phyloP scores from a whole-genome alignment of 2,888 invertebrate species.

The Fissipunctia ypsillon region DNA sequence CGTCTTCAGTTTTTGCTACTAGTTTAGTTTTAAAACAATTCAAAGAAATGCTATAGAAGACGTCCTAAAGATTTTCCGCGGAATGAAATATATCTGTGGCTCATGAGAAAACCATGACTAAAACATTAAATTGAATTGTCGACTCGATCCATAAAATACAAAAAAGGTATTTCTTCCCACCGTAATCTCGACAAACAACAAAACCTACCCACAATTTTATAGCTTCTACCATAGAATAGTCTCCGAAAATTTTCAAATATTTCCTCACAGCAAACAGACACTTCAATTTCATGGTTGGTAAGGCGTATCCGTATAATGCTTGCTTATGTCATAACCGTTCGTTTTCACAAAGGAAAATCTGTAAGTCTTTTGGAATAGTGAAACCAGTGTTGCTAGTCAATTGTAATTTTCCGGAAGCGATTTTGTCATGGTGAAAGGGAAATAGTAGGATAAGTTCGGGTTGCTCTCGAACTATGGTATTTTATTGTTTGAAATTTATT shows the following conservation, averaged over 20 bases:
- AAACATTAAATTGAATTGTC: constrained; percentile 16
- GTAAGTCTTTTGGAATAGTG: constrained; percentile 40
- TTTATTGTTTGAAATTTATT: too few relatives aligned
- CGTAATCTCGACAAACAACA: constrained; percentile 14
- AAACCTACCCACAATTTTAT: constrained; percentile 29
- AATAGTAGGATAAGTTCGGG: background rate
- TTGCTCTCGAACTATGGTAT: background rate
- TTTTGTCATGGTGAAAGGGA: background rate
- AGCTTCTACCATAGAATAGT: background rate
- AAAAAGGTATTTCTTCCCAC: constrained; percentile 11
- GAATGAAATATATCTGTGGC: too few relatives aligned
- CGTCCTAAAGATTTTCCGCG: background rate
- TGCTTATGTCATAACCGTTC: constrained; percentile 57
- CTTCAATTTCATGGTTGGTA: constrained; percentile 61
- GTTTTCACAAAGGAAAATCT: constrained; percentile 58
- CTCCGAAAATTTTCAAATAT: constrained; percentile 52
- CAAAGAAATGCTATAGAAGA: background rate
- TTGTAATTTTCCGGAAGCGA: constrained; percentile 52
- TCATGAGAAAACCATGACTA: constrained; percentile 4
- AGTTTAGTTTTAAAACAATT: too few relatives aligned
- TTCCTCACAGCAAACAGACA: constrained; percentile 42
- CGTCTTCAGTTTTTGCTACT: too few relatives aligned
- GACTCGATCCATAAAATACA: background rate
- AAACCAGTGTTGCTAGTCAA: constrained; percentile 55
- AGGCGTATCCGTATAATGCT: constrained; percentile 52